Base-by-base conservation (phyloP, 1,140 invertebrate species). In the Drosophila kohkoa region DNA sequence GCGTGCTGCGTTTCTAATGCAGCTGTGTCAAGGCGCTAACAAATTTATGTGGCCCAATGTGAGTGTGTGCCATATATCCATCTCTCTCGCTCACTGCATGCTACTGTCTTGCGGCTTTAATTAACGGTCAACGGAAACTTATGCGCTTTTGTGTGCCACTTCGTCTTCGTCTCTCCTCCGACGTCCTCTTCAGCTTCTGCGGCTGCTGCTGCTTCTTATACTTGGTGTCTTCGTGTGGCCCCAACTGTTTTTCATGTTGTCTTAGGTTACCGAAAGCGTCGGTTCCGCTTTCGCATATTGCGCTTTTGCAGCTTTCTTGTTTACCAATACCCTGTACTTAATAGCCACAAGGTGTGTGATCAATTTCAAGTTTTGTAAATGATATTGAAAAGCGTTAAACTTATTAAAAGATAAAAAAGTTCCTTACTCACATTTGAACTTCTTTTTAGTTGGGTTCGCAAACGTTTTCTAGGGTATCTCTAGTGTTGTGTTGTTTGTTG, bases 61-160 rank as follows among this genome's bases (percentile, higher is more conserved):
- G 38, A 38, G 57, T 49, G 15, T 25, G 38, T 55, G 16, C 20
- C 11, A 20, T 51, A 11, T 35, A 6, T 25, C 20, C 48, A 8
- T 35, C 30, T 54, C 41, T 64, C 30, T 11, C 55, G 35, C 46
- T 64, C 15, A 6, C 15, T 55, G 52, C 28, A 66, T 32, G 58
- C 67, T 70, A 70, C 72, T 46, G 73, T 71, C 67, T 89, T 83
- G 85, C 63, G 82, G 83, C 74, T 87, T 87, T 89, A 89, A 87
- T 87, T 87, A 87, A 89, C 83, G 85, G 83, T 78, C 85, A 87
- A 83, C 81, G 80, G 77, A 80, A 87, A 89, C 80, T 83, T 87
- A 83, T 89, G 85, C 80, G 83, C 77, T 83, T 89, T 87, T 77
- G 76, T 79, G 66, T 75, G 72, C 72, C 55, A 63, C 59, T 62